Percentiles rank a stretch among this genome's conserved stretches.
These are phyloP conservation scores for Cettia cetti DNA, from an alignment of 2,113 vertebrate species.

Conservation along the genomic window DNA sequence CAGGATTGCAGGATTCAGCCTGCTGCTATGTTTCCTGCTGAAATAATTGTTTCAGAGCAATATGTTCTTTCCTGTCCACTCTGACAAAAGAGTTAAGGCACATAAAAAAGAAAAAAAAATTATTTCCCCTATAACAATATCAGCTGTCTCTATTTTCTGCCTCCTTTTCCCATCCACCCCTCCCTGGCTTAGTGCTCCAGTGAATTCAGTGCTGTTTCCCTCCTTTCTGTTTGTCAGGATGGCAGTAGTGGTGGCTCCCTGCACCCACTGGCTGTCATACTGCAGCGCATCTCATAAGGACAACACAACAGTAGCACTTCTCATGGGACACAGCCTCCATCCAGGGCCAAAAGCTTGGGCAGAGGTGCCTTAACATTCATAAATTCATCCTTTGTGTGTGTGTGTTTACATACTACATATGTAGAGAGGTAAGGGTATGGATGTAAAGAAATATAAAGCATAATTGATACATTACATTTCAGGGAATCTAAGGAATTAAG, in stretches of 20 bases:
- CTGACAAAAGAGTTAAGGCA: neutral
- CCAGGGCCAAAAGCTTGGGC: neutral
- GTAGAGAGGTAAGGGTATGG: too few species aligned
- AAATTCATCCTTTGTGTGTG: fast-evolving
- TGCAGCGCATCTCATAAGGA: neutral
- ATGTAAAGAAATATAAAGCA: neutral
- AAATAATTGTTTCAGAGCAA: neutral
- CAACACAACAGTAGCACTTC: neutral
- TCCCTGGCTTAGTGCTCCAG: neutral
- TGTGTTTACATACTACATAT: too few species aligned
- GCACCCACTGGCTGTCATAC: neutral
- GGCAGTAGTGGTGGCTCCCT: neutral
- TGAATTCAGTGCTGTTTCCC: neutral
- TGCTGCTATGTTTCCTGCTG: neutral
- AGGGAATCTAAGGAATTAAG: neutral
- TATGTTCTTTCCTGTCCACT: neutral
- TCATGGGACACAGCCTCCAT: neutral
- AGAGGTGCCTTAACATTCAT: neutral
- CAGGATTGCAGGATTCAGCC: neutral
- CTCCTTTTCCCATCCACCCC: neutral
- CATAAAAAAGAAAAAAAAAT: neutral
- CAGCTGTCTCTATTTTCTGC: neutral
- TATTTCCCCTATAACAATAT: neutral
- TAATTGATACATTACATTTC: neutral
- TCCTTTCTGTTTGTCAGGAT: neutral